Conservation (phyloP, 2,113 vertebrate genomes). For the Empidonax traillii region DNA sequence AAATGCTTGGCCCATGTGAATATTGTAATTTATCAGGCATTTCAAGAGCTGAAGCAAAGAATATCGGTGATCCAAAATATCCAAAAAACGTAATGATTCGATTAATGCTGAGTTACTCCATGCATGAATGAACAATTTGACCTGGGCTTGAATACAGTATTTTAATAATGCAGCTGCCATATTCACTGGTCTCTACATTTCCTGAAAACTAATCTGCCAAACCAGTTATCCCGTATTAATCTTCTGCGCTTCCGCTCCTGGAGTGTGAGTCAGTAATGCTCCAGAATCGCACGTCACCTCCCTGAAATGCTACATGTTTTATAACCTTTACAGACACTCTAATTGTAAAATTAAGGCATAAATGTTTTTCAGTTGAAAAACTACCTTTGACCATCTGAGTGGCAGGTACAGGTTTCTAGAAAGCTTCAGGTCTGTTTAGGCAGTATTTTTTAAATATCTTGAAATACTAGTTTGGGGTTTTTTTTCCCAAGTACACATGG, state of each 20-base stretch:
- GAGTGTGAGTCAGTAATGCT: slow-evolving; percentile 36
- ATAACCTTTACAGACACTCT: background rate
- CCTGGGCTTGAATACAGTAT: slow-evolving; percentile 30
- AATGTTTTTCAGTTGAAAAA: background rate
- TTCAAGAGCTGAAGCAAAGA: slow-evolving; percentile 34
- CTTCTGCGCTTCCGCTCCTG: slow-evolving; percentile 37
- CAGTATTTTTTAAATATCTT: background rate
- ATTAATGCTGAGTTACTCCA: slow-evolving; percentile 60
- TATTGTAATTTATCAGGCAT: background rate
- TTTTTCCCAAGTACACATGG: accelerated
- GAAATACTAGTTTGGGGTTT: background rate
- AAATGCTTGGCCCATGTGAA: background rate
- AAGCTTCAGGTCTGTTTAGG: background rate
- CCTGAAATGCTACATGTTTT: background rate
- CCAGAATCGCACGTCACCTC: background rate
- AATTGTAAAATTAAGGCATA: background rate
- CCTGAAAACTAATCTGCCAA: slow-evolving; percentile 70
- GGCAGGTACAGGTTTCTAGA: background rate
- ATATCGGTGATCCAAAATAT: background rate
- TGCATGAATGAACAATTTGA: slow-evolving; percentile 65
- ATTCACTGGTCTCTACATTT: slow-evolving; percentile 50
- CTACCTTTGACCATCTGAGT: background rate
- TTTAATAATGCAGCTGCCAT: slow-evolving; percentile 69
- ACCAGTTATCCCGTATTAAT: slow-evolving; percentile 38
- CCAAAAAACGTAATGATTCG: slow-evolving; percentile 51